phyloP scores from a whole-genome alignment of 2,888 invertebrate species.

The Pterostichus madidus region DNA sequence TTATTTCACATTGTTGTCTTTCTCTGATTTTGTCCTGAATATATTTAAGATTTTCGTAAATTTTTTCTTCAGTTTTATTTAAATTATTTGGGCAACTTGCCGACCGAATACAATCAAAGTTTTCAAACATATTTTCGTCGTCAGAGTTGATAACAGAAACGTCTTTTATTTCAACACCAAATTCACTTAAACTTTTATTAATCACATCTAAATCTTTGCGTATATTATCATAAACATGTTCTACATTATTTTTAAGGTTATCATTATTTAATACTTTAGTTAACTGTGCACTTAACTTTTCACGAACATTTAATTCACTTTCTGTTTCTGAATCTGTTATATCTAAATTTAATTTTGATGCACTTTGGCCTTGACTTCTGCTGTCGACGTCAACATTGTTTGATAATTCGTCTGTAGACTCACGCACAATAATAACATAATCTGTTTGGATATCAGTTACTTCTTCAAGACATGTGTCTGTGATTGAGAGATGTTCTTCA shows the following conservation, averaged over 20 bases:
- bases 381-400: not conserved
- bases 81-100: not conserved
- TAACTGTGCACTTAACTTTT: not conserved
- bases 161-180: not conserved
- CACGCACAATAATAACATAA: not conserved
- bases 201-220: not conserved
- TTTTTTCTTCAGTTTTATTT: not conserved
- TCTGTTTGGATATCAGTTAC: not conserved
- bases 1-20: not conserved
- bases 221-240: constrained; percentile 6
- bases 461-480: not conserved
- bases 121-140: constrained; percentile 19
- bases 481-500: not conserved
- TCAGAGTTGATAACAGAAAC: not conserved
- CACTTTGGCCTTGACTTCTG: not conserved
- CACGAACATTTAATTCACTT: not conserved
- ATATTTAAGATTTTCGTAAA: constrained; percentile 8
- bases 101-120: not conserved
- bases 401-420: not conserved
- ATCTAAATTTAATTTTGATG: constrained; percentile 31
- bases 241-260: not conserved
- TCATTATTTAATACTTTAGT: not conserved
- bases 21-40: not conserved
- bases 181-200: constrained; percentile 4
- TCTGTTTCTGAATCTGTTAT: not conserved